A percentile compares a stretch with the other conserved stretches of the same genome.
phyloP scores from a whole-genome alignment of 2,888 invertebrate species.

The Arge pagana region DNA sequence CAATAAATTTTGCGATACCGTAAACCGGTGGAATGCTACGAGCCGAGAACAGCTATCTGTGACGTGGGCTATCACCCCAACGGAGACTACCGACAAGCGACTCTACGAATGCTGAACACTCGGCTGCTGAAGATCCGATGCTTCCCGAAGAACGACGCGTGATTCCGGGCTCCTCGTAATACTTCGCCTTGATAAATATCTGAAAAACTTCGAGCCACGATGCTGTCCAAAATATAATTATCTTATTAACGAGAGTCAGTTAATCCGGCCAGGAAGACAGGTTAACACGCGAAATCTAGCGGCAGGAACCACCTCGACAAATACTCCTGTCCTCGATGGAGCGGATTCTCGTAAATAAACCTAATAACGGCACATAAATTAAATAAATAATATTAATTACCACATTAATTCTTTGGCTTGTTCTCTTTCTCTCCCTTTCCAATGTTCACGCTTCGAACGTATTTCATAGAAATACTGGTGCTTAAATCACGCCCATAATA shows the following conservation, averaged over 20 bases:
- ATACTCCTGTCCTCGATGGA: slow-evolving; percentile 14
- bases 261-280: slow-evolving; percentile 3
- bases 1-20: too few species aligned
- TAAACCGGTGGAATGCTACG: too few species aligned
- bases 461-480: slow-evolving; percentile 23
- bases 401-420: slow-evolving; percentile 17
- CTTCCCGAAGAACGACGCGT: too few species aligned
- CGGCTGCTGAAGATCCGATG: too few species aligned
- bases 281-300: slow-evolving; percentile 9
- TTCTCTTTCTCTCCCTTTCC: not conserved
- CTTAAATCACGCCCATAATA: slow-evolving; percentile 23
- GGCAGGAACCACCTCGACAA: not conserved
- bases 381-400: slow-evolving; percentile 24
- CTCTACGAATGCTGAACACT: too few species aligned
- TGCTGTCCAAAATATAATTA: slow-evolving; percentile 2
- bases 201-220: not conserved
- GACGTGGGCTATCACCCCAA: too few species aligned
- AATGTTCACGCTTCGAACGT: slow-evolving; percentile 19
- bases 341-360: slow-evolving; percentile 17
- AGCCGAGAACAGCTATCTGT: too few species aligned
- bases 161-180: too few species aligned
- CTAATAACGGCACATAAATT: slow-evolving; percentile 21
- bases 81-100: too few species aligned
- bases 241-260: slow-evolving; percentile 13
- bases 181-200: too few species aligned